A percentile compares a stretch with the other conserved stretches of the same genome.
phyloP scores from a whole-genome alignment of 2,113 vertebrate genomes.

The Muscicapa adusta region DNA sequence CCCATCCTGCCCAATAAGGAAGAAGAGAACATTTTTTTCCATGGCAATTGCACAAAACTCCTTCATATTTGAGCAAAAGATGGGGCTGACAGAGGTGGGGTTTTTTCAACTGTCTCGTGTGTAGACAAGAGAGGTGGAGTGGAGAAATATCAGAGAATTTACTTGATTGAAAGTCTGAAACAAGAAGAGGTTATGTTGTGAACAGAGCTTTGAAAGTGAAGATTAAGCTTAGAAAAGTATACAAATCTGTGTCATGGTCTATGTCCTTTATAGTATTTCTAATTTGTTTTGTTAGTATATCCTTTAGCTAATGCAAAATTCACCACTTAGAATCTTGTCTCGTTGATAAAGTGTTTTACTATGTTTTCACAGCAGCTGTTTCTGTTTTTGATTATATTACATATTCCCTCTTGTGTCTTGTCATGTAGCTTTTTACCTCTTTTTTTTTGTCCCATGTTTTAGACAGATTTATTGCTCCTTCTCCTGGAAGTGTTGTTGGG shows the following conservation, averaged over 20 bases:
- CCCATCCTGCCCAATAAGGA: not conserved
- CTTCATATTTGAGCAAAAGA: not conserved
- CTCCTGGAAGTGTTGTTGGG: not conserved
- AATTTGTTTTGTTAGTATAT: not conserved
- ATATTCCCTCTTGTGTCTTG: not conserved
- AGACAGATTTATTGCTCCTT: not conserved
- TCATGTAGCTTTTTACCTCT: not conserved
- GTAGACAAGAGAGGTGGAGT: not conserved
- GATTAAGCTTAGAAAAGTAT: not conserved
- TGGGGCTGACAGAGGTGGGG: fast-evolving
- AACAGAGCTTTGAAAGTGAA: not conserved
- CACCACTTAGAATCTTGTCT: not conserved
- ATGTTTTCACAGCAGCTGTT: not conserved
- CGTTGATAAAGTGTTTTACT: not conserved
- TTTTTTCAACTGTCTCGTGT: not conserved
- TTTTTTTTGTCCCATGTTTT: not conserved
- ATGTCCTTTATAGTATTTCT: not conserved
- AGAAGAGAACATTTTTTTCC: not conserved
- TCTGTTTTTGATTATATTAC: not conserved
- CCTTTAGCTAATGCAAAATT: not conserved
- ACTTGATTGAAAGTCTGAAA: not conserved
- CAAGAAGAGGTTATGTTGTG: not conserved
- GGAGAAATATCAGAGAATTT: not conserved
- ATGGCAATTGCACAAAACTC: not conserved
- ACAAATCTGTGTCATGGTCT: not conserved